Evolutionary conservation across 1,140 invertebrate species (phyloP).

Genomic region (Drosophila quadrilineata): DNA sequence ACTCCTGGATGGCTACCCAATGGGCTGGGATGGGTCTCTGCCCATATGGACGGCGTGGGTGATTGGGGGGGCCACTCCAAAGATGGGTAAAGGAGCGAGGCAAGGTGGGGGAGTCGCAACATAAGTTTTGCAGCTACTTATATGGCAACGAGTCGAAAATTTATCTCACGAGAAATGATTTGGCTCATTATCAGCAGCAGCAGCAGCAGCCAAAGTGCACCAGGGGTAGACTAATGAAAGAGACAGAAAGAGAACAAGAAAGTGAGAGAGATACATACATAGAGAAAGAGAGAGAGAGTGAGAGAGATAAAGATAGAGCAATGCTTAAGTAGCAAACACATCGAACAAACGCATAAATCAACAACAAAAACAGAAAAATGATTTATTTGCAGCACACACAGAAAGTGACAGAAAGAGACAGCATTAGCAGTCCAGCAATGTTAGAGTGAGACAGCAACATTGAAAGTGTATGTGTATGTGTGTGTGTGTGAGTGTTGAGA

Average conservation of each 20-base stretch:
- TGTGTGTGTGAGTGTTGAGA: too few species aligned
- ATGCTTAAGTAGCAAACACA: constrained; percentile 35
- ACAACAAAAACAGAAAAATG: constrained; percentile 80
- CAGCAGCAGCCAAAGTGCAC: constrained; percentile 72
- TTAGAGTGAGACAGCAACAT: background rate
- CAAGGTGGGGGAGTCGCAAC: constrained; percentile 33
- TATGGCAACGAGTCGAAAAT: constrained; percentile 57
- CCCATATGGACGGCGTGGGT: too few species aligned
- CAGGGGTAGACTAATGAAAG: too few species aligned
- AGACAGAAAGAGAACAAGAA: background rate
- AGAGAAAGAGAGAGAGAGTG: constrained; percentile 9
- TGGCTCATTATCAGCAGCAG: constrained; percentile 76
- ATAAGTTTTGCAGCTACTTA: constrained; percentile 77
- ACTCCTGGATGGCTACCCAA: constrained; percentile 1
- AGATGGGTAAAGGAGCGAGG: constrained; percentile 24
- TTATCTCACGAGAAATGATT: constrained; percentile 79
- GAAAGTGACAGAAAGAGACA: background rate
- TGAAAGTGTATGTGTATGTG: background rate
- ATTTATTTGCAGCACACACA: constrained; percentile 59
- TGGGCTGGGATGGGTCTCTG: too few species aligned
- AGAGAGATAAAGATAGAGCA: background rate
- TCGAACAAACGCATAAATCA: constrained; percentile 79
- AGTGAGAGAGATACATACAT: background rate
- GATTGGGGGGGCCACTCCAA: background rate
- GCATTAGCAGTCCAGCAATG: too few species aligned